Percentiles rank a stretch among this genome's conserved stretches.
These are phyloP conservation scores for Scyliorhinus canicula DNA, from an alignment of 2,797 vertebrate species.

Conservation along the genomic window DNA sequence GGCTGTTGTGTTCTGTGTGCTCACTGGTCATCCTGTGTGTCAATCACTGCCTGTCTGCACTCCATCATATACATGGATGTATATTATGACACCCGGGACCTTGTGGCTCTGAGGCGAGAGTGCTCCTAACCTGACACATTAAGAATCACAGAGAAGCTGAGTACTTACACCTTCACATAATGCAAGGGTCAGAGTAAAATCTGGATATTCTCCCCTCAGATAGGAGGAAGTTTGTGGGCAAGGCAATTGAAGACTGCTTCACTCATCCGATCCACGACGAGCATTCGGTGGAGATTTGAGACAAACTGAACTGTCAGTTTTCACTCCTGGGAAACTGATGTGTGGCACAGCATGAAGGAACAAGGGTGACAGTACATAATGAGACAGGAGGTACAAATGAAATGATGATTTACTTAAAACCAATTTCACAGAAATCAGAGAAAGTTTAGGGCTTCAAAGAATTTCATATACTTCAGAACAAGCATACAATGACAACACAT, in stretches of 20 bases:
- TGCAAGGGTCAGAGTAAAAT: neutral
- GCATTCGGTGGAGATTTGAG: neutral
- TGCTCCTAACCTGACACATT: neutral
- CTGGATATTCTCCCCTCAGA: neutral
- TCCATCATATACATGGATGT: no score
- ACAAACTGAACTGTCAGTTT: neutral
- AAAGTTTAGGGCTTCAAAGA: constrained; percentile 25
- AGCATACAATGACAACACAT: constrained; percentile 5
- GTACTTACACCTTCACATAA: neutral
- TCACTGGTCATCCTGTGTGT: no score
- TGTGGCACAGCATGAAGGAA: neutral
- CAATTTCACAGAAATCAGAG: constrained; percentile 24
- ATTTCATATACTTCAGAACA: constrained; percentile 3
- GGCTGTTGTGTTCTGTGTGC: no score
- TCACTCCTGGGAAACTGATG: neutral
- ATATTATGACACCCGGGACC: no score
- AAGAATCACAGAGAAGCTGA: neutral
- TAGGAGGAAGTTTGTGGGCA: neutral
- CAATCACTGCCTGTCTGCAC: no score
- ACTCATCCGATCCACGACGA: neutral
- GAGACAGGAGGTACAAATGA: neutral
- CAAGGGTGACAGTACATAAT: neutral
- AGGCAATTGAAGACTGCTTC: neutral
- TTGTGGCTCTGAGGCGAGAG: neutral
- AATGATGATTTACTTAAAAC: constrained; percentile 30